Evolutionary conservation across 2,888 invertebrate species (phyloP).

Genomic region (Taenaris catops): DNA sequence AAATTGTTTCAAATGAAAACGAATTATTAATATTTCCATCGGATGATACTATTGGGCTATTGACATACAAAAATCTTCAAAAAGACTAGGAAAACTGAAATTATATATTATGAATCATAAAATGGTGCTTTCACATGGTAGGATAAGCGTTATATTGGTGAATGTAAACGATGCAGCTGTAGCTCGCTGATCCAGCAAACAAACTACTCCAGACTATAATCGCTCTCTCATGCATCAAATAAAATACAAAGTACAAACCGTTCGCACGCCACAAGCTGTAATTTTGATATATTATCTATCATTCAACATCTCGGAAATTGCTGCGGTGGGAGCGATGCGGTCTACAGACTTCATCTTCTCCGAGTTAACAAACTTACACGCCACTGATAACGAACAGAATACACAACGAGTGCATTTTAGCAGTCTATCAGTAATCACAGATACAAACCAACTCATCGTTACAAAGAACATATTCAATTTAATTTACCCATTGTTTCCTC

Average conservation of each 20-base stretch:
- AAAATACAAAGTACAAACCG: conserved; percentile 26
- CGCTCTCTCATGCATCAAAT: conserved; percentile 18
- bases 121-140: too few relatives aligned
- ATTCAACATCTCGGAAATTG: conserved; percentile 51
- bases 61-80: too few relatives aligned
- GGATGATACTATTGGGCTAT: too few relatives aligned
- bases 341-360: conserved; percentile 24
- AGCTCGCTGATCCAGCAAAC: too few relatives aligned
- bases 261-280: conserved; percentile 45
- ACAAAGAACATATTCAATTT: conserved; percentile 42
- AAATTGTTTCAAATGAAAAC: too few relatives aligned
- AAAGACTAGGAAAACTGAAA: too few relatives aligned
- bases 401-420: conserved; percentile 61
- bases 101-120: too few relatives aligned
- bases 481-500: conserved; percentile 54
- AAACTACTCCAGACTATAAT: too few relatives aligned
- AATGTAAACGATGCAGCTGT: too few relatives aligned
- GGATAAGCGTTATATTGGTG: too few relatives aligned
- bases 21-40: too few relatives aligned
- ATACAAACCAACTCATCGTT: conserved; percentile 52
- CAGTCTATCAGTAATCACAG: conserved; percentile 49
- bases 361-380: conserved; percentile 25
- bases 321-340: conserved; percentile 34
- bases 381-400: conserved; percentile 44
- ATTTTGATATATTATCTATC: conserved; percentile 56